Conservation (phyloP, 2,888 invertebrate genomes). For the Lamellibrachia columna region DNA sequence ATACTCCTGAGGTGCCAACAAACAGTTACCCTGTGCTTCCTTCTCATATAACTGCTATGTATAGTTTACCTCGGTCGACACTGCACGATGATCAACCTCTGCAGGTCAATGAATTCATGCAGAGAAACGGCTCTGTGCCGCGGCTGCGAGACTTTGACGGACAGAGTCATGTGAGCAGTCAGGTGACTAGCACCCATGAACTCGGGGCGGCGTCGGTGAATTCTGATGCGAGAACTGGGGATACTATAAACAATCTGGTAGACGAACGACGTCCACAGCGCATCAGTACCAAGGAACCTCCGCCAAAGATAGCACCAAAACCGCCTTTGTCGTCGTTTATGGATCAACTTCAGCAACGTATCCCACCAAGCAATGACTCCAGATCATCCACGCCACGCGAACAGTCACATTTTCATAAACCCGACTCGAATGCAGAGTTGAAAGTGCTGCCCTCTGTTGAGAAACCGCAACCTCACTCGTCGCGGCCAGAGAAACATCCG, state of each 20-base stretch:
- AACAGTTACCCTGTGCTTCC: conserved; percentile 6
- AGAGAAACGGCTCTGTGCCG: conserved; percentile 45
- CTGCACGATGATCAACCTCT: background rate
- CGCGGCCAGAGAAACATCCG: too few species aligned
- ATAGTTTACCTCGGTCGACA: background rate
- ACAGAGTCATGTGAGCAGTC: conserved; percentile 50
- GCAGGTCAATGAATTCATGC: conserved; percentile 36
- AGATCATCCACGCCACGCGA: conserved; percentile 26
- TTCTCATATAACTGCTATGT: background rate
- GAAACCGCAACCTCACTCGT: background rate
- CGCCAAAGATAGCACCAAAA: conserved; percentile 27
- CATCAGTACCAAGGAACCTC: background rate
- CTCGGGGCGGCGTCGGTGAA: background rate
- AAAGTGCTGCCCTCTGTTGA: background rate
- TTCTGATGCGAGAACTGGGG: background rate
- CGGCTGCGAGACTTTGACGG: conserved; percentile 54
- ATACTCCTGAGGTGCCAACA: background rate
- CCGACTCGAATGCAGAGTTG: background rate
- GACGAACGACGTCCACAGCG: background rate
- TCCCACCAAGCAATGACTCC: conserved; percentile 33
- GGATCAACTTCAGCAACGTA: conserved; percentile 38
- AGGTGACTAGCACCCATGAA: conserved; percentile 24
- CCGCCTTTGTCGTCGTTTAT: conserved; percentile 33
- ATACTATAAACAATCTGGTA: background rate
- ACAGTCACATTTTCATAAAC: background rate